Percentiles rank a stretch among this genome's conserved stretches.
These are phyloP conservation scores for Autographa gamma DNA, from an alignment of 2,888 invertebrate genomes.

Conservation along the genomic window DNA sequence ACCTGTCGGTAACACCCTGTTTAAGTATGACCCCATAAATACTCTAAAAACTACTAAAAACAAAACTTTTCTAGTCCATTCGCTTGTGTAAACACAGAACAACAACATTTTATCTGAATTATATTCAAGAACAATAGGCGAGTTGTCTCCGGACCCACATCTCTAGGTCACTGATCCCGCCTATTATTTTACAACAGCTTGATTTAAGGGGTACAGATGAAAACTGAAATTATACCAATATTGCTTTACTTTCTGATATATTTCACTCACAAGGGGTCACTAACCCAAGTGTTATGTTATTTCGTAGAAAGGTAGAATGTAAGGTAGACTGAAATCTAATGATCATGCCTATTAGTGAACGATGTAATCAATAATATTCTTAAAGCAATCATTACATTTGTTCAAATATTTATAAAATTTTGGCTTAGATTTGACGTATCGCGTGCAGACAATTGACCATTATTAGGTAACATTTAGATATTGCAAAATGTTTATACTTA, in stretches of 20 bases:
- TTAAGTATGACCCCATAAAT: too few species aligned
- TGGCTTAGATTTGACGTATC: too few species aligned
- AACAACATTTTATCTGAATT: neutral
- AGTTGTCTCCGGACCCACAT: neutral
- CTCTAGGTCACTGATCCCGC: constrained; percentile 10
- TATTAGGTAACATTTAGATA: too few species aligned
- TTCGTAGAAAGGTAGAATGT: neutral
- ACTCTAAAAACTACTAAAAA: neutral
- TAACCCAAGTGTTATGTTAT: neutral
- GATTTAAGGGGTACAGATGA: constrained; percentile 35
- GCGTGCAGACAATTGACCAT: too few species aligned
- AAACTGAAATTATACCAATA: constrained; percentile 45
- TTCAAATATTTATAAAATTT: neutral
- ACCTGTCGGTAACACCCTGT: too few species aligned
- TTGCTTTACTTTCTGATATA: constrained; percentile 38
- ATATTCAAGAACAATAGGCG: neutral
- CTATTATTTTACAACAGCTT: constrained; percentile 6
- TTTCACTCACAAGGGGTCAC: constrained; percentile 2
- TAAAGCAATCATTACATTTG: neutral
- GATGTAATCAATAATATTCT: neutral
- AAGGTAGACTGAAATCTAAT: neutral
- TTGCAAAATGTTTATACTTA: too few species aligned
- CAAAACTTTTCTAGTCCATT: neutral
- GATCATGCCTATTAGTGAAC: neutral
- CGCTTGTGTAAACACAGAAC: neutral